Percentiles rank a stretch among this genome's conserved stretches.
Conservation (phyloP, 2,797 vertebrate genomes). For the Sebastes oblongus region DNA sequence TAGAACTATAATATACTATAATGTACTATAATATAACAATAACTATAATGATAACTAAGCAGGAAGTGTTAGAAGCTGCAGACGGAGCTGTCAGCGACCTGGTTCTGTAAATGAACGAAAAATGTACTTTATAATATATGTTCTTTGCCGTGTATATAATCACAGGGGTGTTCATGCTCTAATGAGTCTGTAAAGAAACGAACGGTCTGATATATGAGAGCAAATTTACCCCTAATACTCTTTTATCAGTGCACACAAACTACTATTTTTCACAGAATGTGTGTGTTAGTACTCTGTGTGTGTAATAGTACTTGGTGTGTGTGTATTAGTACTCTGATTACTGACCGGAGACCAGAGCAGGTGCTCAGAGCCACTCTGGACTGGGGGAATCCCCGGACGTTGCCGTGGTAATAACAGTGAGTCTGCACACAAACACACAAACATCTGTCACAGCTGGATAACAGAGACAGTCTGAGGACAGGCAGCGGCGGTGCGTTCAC, state of each 20-base stretch:
- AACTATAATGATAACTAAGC: not conserved
- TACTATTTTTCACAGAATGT: not conserved
- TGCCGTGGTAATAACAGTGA: conserved; percentile 89
- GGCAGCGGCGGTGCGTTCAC: not conserved
- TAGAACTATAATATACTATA: too few species aligned
- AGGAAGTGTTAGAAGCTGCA: not conserved
- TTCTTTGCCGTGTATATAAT: too few species aligned
- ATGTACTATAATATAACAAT: too few species aligned
- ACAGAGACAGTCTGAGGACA: not conserved
- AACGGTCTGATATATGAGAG: too few species aligned
- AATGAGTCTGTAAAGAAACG: too few species aligned
- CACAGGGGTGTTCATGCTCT: too few species aligned
- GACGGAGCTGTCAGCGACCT: too few species aligned
- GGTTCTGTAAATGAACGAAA: too few species aligned
- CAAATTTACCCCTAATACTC: too few species aligned
- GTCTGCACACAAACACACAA: conserved; percentile 70
- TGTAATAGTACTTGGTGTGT: not conserved
- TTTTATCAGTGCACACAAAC: too few species aligned
- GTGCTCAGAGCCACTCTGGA: conserved; percentile 87
- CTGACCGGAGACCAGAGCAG: conserved; percentile 88
- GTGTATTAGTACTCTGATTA: not conserved
- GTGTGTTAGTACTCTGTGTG: not conserved
- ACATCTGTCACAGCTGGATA: conserved; percentile 6
- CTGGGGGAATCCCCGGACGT: conserved; percentile 61
- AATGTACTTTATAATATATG: too few species aligned